These are phyloP conservation scores for Neosilurus mollespiculum DNA, from an alignment of 2,797 vertebrate genomes.

Conservation along the genomic window DNA sequence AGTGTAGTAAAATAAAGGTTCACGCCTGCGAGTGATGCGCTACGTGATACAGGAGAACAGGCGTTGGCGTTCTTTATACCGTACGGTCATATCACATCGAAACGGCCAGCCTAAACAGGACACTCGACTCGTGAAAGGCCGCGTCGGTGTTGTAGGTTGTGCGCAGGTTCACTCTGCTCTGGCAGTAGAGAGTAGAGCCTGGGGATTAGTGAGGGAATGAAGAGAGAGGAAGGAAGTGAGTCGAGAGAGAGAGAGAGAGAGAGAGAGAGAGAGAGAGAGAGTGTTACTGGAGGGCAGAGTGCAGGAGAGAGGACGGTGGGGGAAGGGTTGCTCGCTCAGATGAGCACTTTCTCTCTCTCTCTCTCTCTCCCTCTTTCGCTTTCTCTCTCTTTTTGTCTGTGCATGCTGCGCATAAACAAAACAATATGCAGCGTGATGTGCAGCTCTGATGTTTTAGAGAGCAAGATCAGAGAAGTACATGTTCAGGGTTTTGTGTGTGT, in stretches of 20 bases:
- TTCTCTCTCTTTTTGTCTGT: slow-evolving; percentile 11
- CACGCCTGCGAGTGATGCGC: neutral
- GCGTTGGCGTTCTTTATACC: no score
- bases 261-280: slow-evolving; percentile 38
- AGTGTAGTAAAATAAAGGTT: neutral
- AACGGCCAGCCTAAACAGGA: neutral
- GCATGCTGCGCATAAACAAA: slow-evolving; percentile 52
- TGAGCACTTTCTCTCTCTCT: slow-evolving; percentile 34
- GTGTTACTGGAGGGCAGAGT: slow-evolving; percentile 44
- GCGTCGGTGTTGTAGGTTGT: neutral
- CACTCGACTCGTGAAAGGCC: neutral
- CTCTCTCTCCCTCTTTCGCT: slow-evolving; percentile 22
- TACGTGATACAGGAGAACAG: neutral
- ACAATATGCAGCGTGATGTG: slow-evolving; percentile 43
- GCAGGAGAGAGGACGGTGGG: slow-evolving; percentile 37
- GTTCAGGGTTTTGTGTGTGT: neutral
- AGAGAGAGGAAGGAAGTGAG: slow-evolving; percentile 57
- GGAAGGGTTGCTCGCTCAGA: slow-evolving; percentile 47
- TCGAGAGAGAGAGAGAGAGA: slow-evolving; percentile 29
- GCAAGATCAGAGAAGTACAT: slow-evolving; percentile 15
- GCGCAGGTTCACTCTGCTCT: slow-evolving; percentile 43
- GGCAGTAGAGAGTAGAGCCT: slow-evolving; percentile 32
- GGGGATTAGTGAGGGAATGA: slow-evolving; percentile 52
- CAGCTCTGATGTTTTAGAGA: slow-evolving; percentile 8
- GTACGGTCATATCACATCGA: no score